Conservation (phyloP, 1,140 invertebrate genomes). For the Zaprionus kolodkinae region DNA sequence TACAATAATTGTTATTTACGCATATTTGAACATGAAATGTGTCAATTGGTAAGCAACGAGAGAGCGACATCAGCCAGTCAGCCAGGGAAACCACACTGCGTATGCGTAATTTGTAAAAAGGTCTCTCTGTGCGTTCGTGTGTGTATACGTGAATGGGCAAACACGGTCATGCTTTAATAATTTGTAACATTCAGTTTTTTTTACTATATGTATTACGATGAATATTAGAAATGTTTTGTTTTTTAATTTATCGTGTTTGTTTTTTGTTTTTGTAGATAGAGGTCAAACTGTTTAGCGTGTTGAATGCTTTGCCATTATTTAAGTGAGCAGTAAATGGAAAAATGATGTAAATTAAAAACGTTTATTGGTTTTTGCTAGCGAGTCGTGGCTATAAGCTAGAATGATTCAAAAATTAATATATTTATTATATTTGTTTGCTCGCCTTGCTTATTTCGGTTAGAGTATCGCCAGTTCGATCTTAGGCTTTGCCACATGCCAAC, state of each 20-base stretch:
- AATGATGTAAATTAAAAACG: background rate
- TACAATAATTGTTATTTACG: conserved; percentile 82
- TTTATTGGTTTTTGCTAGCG: background rate
- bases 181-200: conserved; percentile 31
- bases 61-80: conserved; percentile 43
- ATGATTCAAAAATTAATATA: background rate
- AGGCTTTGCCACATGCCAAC: background rate
- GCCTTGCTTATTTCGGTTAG: background rate
- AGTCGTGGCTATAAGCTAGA: background rate
- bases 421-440: background rate
- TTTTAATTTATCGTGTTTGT: background rate
- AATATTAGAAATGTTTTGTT: background rate
- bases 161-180: conserved; percentile 59
- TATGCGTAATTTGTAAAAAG: conserved; percentile 73
- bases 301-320: background rate
- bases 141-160: conserved; percentile 6
- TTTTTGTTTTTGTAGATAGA: background rate
- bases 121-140: conserved; percentile 14
- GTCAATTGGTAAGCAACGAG: conserved; percentile 74
- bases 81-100: conserved; percentile 45
- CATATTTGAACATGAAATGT: conserved; percentile 80
- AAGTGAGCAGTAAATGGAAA: background rate
- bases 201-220: background rate
- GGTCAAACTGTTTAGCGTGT: background rate
- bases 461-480: background rate